Evolutionary conservation across 2,888 invertebrate genomes (phyloP), one percentile per base, ranked within the genome.

Genomic region (Villa cingulata): DNA sequence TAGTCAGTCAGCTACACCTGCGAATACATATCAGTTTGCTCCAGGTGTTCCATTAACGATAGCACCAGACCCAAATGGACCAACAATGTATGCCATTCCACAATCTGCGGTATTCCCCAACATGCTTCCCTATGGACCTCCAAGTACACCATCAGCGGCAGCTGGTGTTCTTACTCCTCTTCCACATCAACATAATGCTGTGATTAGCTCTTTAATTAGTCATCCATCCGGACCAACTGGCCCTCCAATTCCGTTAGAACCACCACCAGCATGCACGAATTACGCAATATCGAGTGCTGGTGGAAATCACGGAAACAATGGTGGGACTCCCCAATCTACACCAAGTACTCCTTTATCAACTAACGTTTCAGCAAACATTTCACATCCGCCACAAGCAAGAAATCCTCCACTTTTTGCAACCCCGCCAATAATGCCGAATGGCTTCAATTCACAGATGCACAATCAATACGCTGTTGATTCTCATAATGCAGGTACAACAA

Each of bases 41-140:
- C 43, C 52, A 36, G 58, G 60, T 46, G 53, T 57, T 48, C 54
- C 56, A 32, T 53, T 57, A 27, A 50, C 58, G 37, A 51, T 58
- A 48, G 54, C 60, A 43, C 48, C 56, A 27, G 56, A 57, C 39
- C 52, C 54, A 9, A 55, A 53, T 52, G 57, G 61, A 40, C 57
- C 65, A 12, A 62, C 66, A 43, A 62, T 68, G 58, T 69, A 68
- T 51, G 63, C 69, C 48, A 57, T 69, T 56, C 66, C 67, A 15
- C 68, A 66, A 53, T 65, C 66, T 47, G 62, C 67, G 37, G 59
- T 68, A 20, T 65, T 68, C 55, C 63, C 66, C 48, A 66, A 66
- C 53, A 61, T 69, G 58, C 65, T 68, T 55, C 69, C 66, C 37
- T 69, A 69, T 51, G 51, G 54, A 16, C 52, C 57, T 38, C 50